A percentile compares a stretch with the other conserved stretches of the same genome.
Conservation (phyloP, 2,797 vertebrate genomes). For the Acanthornis magna region DNA sequence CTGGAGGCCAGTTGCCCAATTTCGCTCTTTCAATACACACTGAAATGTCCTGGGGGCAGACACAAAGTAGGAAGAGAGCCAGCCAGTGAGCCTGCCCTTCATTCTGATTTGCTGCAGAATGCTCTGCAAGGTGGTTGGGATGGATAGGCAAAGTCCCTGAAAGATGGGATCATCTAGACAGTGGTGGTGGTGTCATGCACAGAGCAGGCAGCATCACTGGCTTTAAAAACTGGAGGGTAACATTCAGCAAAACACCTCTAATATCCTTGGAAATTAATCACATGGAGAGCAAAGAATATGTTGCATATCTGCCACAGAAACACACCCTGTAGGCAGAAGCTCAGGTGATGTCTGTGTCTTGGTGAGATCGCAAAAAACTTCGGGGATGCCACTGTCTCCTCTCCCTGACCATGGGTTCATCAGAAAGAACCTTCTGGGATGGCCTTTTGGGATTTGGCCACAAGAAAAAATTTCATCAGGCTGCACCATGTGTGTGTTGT, state of each 20-base stretch:
- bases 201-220: not conserved
- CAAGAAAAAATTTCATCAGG: not conserved
- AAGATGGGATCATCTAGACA: not conserved
- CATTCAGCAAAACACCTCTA: not conserved
- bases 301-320: not conserved
- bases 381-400: fast-evolving
- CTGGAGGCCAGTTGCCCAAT: not conserved
- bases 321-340: not conserved
- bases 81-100: not conserved
- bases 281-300: not conserved
- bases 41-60: not conserved
- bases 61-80: not conserved
- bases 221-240: not conserved
- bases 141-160: not conserved
- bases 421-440: not conserved
- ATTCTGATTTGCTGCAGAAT: not conserved
- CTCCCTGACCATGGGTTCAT: not conserved
- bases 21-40: not conserved
- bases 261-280: not conserved
- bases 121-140: not conserved
- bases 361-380: not conserved
- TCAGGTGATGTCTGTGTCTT: not conserved
- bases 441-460: not conserved
- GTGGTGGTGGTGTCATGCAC: not conserved
- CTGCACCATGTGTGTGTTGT: not conserved